Base-by-base conservation (phyloP, 2,113 vertebrate species). In the Sphaerodactylus townsendi region DNA sequence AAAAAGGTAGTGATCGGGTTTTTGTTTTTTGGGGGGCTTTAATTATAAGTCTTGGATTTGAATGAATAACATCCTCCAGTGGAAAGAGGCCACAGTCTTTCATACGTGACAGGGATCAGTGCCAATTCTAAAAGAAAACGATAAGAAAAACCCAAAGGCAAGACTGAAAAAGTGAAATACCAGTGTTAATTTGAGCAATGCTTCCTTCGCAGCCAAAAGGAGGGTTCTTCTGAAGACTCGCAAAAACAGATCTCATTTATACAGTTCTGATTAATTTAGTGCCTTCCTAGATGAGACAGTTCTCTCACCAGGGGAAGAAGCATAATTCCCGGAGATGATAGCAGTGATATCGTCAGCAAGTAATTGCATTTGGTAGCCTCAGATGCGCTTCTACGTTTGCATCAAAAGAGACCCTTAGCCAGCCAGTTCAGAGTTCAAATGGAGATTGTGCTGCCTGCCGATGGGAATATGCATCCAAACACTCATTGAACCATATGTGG, bases 1-100 rank as follows among this genome's bases (percentile, higher is more conserved):
- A 94, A 94, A 72, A 97, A 96, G 96, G 97, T 97, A 94, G 86
- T 62, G 35, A 2, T 2, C 5, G 69, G 77, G 5, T 35, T 74
- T 74, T 7, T 15, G 53, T 11, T 13, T 79, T 77, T 33, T n/a
- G n/a, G n/a, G n/a, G n/a, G 69, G 21, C 23, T 53, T 46, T 39
- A 39, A 28, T 56, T 25, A 15, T 64, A 48, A 44, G 3, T 4
- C 48, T 41, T 25, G 17, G 4, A 76, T 65, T 82, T 44, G 69
- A 4, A 50, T 77, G n/a, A 46, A 41, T 37, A 39, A 25, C n/a
- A 14, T 30, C 1, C 46, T 41, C 72, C 66, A 84, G 81, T 37
- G 77, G 28, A 53, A 28, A 48, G 77, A 62, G 30, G 72, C 1
- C 70, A 25, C 11, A 69, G 41, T 23, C 30, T 4, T 25, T 8